A percentile compares a stretch with the other conserved stretches of the same genome.
Evolutionary conservation across 2,113 vertebrate genomes (phyloP).

Genomic region (Melanostigma gelatinosum): DNA sequence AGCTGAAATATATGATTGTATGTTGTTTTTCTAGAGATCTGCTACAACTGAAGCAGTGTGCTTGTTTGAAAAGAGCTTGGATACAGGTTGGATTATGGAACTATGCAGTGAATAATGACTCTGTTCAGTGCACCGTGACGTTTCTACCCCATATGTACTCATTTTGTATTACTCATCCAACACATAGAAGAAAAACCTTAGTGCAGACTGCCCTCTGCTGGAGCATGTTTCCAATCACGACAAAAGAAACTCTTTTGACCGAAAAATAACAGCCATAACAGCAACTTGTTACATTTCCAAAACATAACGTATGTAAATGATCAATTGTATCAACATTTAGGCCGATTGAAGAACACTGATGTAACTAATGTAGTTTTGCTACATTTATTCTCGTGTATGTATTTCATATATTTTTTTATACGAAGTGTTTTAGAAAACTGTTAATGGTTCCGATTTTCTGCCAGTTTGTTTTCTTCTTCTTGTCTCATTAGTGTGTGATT

Average conservation of each 20-base stretch:
- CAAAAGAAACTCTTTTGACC: not conserved
- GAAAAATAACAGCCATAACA: not conserved
- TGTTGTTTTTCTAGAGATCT: not conserved
- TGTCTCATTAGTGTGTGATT: not conserved
- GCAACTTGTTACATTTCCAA: not conserved
- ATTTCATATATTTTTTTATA: not conserved
- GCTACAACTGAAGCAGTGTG: not conserved
- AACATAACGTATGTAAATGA: not conserved
- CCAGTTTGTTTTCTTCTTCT: not conserved
- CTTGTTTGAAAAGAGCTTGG: not conserved
- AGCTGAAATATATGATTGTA: not conserved
- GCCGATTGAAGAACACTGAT: not conserved
- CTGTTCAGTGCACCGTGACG: not conserved
- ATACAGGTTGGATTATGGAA: slow-evolving; percentile 4
- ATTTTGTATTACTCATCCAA: not conserved
- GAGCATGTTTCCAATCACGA: slow-evolving; percentile 12
- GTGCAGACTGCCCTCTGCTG: slow-evolving; percentile 78
- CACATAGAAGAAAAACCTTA: slow-evolving; percentile 32
- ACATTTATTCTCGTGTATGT: not conserved
- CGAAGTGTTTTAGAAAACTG: not conserved
- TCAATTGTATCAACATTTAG: not conserved
- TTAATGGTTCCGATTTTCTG: not conserved
- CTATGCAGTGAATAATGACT: slow-evolving; percentile 8
- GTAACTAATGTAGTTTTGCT: not conserved
- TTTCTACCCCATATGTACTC: not conserved